Conservation (phyloP, 2,797 vertebrate genomes). For the Chiroxiphia lanceolata region DNA sequence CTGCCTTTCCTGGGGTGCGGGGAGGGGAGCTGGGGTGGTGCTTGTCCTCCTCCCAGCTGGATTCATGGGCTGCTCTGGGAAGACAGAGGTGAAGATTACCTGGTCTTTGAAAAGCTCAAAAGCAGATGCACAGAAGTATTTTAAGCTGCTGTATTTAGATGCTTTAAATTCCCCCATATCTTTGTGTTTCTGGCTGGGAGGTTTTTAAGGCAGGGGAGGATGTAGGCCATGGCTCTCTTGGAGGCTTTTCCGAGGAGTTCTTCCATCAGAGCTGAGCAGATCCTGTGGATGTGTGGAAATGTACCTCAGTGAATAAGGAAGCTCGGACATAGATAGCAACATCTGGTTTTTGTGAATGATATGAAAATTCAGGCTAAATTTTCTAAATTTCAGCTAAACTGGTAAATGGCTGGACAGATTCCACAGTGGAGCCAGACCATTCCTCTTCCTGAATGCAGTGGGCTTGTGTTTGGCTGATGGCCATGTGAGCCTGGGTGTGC, state of each 20-base stretch:
- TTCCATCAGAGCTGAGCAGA: neutral
- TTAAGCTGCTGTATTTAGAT: neutral
- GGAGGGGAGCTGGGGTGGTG: neutral
- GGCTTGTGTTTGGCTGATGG: rapidly evolving
- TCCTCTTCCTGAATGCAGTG: neutral
- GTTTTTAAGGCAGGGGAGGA: neutral
- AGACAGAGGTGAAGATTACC: neutral
- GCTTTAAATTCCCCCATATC: neutral
- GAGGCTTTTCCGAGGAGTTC: neutral
- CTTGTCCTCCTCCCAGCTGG: neutral
- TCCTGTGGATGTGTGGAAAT: neutral
- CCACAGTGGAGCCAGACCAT: neutral
- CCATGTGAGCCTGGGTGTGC: neutral
- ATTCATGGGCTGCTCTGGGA: neutral
- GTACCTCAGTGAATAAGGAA: neutral
- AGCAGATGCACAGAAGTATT: neutral
- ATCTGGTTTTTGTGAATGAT: neutral
- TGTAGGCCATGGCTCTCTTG: neutral
- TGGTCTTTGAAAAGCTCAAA: neutral
- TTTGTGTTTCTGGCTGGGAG: neutral
- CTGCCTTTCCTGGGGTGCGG: neutral
- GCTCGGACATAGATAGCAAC: neutral
- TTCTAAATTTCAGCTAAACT: no score
- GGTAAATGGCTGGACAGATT: neutral
- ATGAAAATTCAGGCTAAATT: neutral